phyloP scores from a whole-genome alignment of 2,797 vertebrate species.

The Mus caroli region DNA sequence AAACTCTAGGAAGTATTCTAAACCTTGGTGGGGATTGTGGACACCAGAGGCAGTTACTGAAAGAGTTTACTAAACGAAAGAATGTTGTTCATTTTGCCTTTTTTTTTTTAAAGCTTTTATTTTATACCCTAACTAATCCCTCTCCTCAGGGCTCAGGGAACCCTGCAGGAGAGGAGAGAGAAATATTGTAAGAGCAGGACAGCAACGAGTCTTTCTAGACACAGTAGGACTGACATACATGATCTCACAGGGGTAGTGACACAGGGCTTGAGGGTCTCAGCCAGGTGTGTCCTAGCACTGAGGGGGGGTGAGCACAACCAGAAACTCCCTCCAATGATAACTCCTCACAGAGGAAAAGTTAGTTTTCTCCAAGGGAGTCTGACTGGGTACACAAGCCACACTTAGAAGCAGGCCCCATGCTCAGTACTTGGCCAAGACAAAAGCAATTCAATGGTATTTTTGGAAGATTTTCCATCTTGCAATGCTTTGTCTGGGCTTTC shows the following conservation, averaged over 20 bases:
- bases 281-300: too few relatives aligned
- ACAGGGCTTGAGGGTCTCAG: too few relatives aligned
- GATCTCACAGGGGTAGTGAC: too few relatives aligned
- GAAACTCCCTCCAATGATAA: neutral
- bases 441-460: neutral
- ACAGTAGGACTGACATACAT: neutral
- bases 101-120: neutral
- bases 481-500: neutral
- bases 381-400: neutral
- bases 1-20: neutral
- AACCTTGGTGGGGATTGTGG: neutral
- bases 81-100: neutral
- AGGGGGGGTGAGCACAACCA: neutral
- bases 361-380: neutral
- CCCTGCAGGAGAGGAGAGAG: neutral
- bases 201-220: too few relatives aligned
- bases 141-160: neutral
- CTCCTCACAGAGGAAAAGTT: neutral
- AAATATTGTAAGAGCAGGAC: neutral
- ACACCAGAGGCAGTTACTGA: neutral
- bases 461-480: neutral
- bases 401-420: neutral
- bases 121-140: neutral
- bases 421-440: neutral
- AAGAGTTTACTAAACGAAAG: constrained; percentile 12